phyloP scores from a whole-genome alignment of 2,888 invertebrate genomes.

The Dysmachus trigonus region DNA sequence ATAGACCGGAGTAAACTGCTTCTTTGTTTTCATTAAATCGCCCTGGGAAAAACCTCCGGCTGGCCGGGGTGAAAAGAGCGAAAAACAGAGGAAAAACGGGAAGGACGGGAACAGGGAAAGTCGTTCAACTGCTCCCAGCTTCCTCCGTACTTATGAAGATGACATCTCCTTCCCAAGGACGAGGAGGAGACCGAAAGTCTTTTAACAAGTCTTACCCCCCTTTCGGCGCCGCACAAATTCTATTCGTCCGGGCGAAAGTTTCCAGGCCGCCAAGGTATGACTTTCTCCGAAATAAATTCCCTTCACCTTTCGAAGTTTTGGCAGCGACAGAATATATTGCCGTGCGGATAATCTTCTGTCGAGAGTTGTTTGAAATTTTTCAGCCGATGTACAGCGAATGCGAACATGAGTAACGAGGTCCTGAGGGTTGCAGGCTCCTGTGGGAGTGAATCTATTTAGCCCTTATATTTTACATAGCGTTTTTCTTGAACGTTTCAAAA shows the following conservation, averaged over 20 bases:
- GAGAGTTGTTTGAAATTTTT: not conserved
- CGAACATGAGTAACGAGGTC: not conserved
- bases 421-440: not conserved
- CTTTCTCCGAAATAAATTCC: not conserved
- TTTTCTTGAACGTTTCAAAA: not conserved
- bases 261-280: not conserved
- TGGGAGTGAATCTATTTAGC: not conserved
- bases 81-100: not conserved
- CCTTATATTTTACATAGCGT: not conserved
- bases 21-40: constrained; percentile 28
- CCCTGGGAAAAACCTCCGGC: not conserved
- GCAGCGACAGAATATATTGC: not conserved
- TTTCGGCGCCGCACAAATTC: not conserved
- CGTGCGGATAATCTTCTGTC: not conserved
- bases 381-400: not conserved
- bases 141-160: not conserved
- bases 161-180: not conserved
- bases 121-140: not conserved
- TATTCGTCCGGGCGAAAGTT: not conserved
- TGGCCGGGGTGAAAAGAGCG: not conserved
- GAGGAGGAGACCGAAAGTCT: not conserved
- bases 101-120: not conserved
- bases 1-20: constrained; percentile 4
- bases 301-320: not conserved
- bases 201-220: not conserved